Conservation (phyloP, 2,888 invertebrate species). For the Xylocampa areola region DNA sequence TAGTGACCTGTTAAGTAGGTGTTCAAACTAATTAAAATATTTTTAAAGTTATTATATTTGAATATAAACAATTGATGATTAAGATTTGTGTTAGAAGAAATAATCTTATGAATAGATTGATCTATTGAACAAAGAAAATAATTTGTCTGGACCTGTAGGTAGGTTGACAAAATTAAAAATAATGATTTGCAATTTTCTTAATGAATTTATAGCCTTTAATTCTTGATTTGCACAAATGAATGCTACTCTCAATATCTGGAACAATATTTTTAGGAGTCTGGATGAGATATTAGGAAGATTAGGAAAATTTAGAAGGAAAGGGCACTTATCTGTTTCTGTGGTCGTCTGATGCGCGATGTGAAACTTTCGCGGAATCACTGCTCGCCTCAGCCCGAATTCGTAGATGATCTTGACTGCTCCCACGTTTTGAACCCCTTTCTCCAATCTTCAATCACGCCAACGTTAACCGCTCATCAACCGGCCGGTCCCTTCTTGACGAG, state of each 20-base stretch:
- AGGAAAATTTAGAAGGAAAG: conserved; percentile 7
- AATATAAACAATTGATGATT: no score
- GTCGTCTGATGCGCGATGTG: conserved; percentile 6
- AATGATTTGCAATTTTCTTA: no score
- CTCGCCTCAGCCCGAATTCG: conserved; percentile 6
- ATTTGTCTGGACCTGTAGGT: no score
- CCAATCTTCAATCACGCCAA: conserved; percentile 3
- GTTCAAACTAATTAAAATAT: no score
- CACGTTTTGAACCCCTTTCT: neutral
- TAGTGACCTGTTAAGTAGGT: no score
- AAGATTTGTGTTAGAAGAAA: no score
- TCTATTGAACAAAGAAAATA: no score
- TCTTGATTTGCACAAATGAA: conserved; percentile 11
- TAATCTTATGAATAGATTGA: no score
- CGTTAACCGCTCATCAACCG: no score
- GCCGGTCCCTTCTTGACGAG: neutral
- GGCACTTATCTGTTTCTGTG: conserved; percentile 5
- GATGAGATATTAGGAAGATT: conserved; percentile 1
- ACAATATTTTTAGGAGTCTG: conserved; percentile 2
- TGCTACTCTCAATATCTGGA: neutral
- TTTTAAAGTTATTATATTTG: no score
- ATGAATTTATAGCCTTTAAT: no score
- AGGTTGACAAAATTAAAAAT: no score
- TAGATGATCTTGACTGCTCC: conserved; percentile 8
- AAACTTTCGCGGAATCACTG: conserved; percentile 3